Evolutionary conservation across 2,797 vertebrate species (phyloP).

Genomic region (Gastrophryne carolinensis): DNA sequence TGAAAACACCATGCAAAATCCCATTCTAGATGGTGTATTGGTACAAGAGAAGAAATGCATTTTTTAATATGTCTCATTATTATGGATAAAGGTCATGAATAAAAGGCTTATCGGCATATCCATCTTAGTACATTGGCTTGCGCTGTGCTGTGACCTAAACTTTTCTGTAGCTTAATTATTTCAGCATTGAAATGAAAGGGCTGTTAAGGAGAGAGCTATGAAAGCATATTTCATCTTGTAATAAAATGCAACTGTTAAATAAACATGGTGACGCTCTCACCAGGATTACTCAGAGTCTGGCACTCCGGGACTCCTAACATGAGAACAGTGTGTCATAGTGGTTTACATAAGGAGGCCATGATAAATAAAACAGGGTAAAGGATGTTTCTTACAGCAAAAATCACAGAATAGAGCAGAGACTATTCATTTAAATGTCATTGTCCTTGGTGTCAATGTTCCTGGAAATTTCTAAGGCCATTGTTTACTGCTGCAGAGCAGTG

Average conservation of each 20-base stretch:
- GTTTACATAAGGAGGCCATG: background rate
- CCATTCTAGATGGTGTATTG: background rate
- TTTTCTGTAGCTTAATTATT: background rate
- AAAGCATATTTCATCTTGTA: conserved; percentile 1
- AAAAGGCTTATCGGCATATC: background rate
- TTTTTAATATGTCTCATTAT: background rate
- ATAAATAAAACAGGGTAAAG: background rate
- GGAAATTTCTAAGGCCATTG: no score
- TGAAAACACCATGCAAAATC: background rate
- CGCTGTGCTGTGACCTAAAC: background rate
- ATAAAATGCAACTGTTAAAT: background rate
- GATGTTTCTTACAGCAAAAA: background rate
- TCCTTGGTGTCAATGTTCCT: no score
- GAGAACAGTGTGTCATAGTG: background rate
- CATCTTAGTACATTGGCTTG: background rate
- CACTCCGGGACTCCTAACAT: background rate
- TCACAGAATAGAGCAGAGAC: no score
- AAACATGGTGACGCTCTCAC: conserved; percentile 3
- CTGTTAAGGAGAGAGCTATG: background rate
- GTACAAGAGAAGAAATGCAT: no score
- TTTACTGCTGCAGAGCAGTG: no score
- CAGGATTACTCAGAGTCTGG: background rate
- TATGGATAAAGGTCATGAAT: background rate
- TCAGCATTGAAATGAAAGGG: background rate
- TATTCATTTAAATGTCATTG: no score